phyloP scores from a whole-genome alignment of 2,888 invertebrate species.

The Andrena dorsata region DNA sequence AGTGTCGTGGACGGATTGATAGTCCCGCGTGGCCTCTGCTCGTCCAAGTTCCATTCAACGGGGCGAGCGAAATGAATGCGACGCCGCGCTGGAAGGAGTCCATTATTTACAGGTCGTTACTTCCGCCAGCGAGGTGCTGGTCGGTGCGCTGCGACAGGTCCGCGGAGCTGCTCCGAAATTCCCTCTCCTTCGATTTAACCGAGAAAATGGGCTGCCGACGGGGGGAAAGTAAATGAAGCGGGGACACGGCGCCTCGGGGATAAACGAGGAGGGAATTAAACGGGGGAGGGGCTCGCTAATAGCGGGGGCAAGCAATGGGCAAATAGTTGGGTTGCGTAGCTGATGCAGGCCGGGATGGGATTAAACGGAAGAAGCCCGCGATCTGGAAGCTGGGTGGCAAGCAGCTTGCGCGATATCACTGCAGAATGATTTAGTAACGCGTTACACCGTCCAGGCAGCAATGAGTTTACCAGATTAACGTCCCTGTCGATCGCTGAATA shows the following conservation, averaged over 20 bases:
- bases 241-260: not conserved
- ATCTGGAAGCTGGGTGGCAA: too few species aligned
- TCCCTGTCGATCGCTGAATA: conserved; percentile 23
- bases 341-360: not conserved
- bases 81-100: not conserved
- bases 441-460: conserved; percentile 9
- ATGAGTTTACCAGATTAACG: conserved; percentile 35
- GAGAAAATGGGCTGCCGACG: not conserved
- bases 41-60: not conserved
- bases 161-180: conserved; percentile 7
- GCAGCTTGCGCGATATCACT: not conserved
- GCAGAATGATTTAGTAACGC: conserved; percentile 22
- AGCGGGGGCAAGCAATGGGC: not conserved
- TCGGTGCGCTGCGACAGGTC: not conserved
- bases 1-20: conserved; percentile 32
- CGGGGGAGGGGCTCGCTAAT: not conserved
- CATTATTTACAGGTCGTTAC: conserved; percentile 44
- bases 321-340: not conserved
- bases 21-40: not conserved
- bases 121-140: not conserved
- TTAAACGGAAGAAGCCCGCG: too few species aligned
- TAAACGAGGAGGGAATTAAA: not conserved
- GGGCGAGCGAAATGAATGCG: conserved; percentile 6
- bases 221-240: not conserved
- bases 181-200: conserved; percentile 16